Base-by-base conservation (phyloP, 2,888 invertebrate genomes). In the Drosophila stalkeri region DNA sequence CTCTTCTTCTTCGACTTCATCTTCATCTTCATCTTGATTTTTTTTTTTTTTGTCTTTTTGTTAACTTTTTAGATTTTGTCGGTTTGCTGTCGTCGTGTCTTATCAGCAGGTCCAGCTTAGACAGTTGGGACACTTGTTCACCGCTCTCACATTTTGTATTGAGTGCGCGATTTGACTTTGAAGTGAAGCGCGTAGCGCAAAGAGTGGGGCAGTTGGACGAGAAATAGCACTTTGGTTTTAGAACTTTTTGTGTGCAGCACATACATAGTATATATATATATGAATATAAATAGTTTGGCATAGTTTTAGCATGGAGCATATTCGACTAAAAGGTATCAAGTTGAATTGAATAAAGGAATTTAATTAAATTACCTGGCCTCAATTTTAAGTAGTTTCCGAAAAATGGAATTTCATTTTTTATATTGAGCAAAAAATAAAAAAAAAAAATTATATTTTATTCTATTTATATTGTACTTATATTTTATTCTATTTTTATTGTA, bases 101-200 rank as follows among this genome's bases (percentile, higher is more conserved):
- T 84, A 84, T 84, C 84, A 88, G 77, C 71, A 81, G 63, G 54
- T 51, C 67, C 60, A 65, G 76, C 76, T 78, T 75, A 78, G 83
- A 88, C 84, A 86, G 81, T 69, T 75, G 86, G 81, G 89, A 88
- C 89, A 88, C 81, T 88, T 88, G 84, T 88, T 82, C 75, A 75
- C 60, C 79, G 79, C 74, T 78, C 75, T 81, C 75, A 72, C 70
- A 69, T 72, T 72, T 65, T 64, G 64, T 78, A 83, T 83, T 75
- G 81, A 77, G 75, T 81, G 73, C 79, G 70, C 81, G 71, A 74
- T 81, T 79, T 79, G 89, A 84, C 85, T 86, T 86, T 86, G 86
- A 86, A 89, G 89, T 89, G 72, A 63, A 69, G 80, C 76, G 87
- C 68, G 27, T 49, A 20, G 60, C 60, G 43, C 55, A 63, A 61